A percentile compares a stretch with the other conserved stretches of the same genome.
Conservation (phyloP, 2,797 vertebrate genomes). For the Coendou prehensilis region DNA sequence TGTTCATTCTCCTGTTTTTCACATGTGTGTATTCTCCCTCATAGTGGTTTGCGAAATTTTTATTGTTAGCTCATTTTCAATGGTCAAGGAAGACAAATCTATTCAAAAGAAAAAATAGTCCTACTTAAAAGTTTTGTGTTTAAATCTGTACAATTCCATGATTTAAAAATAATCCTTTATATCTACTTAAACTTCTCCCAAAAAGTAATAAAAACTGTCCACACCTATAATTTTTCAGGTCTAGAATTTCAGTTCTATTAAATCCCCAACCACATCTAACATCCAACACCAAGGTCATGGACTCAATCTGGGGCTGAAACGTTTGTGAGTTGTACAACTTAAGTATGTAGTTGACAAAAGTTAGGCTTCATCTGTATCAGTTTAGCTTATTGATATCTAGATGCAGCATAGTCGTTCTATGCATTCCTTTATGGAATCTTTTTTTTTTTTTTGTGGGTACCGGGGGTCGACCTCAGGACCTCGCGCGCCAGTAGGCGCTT, state of each 20-base stretch:
- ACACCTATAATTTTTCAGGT: neutral
- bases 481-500: too few species aligned
- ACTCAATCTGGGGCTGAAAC: neutral
- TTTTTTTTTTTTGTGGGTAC: too few species aligned
- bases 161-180: constrained; percentile 2
- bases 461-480: too few species aligned
- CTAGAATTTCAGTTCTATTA: neutral
- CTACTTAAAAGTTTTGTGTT: neutral
- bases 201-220: neutral
- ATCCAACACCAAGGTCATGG: neutral
- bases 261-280: neutral
- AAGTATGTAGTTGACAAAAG: neutral
- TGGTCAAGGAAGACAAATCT: neutral
- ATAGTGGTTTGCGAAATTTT: neutral
- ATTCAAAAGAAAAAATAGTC: neutral
- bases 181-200: neutral
- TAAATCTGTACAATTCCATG: neutral
- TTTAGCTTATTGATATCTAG: neutral
- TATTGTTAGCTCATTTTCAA: neutral
- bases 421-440: neutral
- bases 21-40: neutral
- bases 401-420: neutral
- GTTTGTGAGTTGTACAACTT: neutral
- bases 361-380: neutral
- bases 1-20: neutral